A percentile compares a stretch with the other conserved stretches of the same genome.
Conservation (phyloP, 2,888 invertebrate genomes). For the Campaea margaritaria region DNA sequence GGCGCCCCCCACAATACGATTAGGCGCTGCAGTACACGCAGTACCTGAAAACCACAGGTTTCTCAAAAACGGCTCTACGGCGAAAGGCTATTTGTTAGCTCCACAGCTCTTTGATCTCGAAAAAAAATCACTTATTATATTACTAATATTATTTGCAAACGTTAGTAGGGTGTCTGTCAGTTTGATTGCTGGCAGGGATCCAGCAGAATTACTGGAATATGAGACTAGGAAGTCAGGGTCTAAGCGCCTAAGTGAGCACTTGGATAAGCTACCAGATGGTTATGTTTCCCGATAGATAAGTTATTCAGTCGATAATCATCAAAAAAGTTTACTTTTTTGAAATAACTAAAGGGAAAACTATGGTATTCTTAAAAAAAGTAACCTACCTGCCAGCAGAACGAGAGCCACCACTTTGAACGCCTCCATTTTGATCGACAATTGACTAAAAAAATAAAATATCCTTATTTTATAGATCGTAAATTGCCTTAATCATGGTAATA, state of each 20-base stretch:
- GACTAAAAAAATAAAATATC: background rate
- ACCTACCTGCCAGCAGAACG: constrained; percentile 23
- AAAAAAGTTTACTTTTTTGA: too few species aligned
- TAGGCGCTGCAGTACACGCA: constrained; percentile 21
- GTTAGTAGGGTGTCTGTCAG: too few species aligned
- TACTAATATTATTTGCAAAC: too few species aligned
- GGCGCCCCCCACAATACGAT: constrained; percentile 27
- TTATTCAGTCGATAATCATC: too few species aligned
- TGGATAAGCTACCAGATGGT: background rate
- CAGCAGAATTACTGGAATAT: too few species aligned
- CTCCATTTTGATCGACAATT: constrained; percentile 17
- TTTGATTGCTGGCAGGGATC: too few species aligned
- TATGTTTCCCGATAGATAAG: background rate
- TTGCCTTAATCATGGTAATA: constrained; percentile 1
- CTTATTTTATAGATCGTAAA: background rate
- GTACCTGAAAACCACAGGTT: constrained; percentile 8
- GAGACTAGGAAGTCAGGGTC: too few species aligned
- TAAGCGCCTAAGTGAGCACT: too few species aligned
- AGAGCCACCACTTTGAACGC: constrained; percentile 20
- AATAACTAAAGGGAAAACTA: too few species aligned
- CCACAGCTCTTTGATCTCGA: too few species aligned
- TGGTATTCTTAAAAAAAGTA: background rate
- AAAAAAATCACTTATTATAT: too few species aligned
- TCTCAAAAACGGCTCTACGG: background rate
- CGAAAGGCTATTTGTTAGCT: too few species aligned